Conservation (phyloP, 1,140 invertebrate species). For the Ceratosolen solmsi region DNA sequence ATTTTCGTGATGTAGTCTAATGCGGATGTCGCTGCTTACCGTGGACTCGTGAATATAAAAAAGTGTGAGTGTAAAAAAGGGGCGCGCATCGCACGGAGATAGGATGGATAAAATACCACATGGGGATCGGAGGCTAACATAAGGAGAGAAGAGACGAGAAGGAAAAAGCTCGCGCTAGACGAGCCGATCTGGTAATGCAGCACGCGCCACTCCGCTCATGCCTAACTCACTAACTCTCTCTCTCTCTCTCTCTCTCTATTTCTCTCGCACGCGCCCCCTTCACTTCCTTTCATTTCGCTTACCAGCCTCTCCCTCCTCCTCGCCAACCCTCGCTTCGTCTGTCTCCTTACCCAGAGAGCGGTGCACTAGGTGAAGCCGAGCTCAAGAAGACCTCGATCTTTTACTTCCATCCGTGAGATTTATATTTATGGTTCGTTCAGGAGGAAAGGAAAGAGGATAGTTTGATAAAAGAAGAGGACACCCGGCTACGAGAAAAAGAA, state of each 20-base stretch:
- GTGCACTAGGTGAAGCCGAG: constrained; percentile 36
- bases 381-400: constrained; percentile 50
- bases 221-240: constrained; percentile 29
- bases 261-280: constrained; percentile 25
- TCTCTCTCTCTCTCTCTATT: constrained; percentile 11
- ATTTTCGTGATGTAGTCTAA: background rate
- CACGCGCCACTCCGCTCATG: background rate
- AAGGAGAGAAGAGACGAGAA: constrained; percentile 21
- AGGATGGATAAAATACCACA: constrained; percentile 54
- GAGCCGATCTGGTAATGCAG: constrained; percentile 43
- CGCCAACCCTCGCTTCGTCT: too few species aligned
- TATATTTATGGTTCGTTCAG: constrained; percentile 53
- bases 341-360: too few species aligned
- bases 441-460: constrained; percentile 44
- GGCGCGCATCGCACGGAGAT: constrained; percentile 31
- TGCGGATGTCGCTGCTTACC: background rate
- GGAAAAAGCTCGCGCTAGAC: constrained; percentile 17
- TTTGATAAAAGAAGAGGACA: background rate
- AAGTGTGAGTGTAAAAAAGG: constrained; percentile 8
- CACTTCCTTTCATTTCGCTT: background rate
- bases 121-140: constrained; percentile 42
- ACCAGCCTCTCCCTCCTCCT: too few species aligned
- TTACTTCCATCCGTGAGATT: constrained; percentile 50
- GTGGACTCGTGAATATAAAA: constrained; percentile 36
- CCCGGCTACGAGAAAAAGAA: background rate